Percentiles rank a stretch among this genome's conserved stretches.
Conservation (phyloP, 53 echinoderm and acorn worm species). For the Mesocentrotus franciscanus region DNA sequence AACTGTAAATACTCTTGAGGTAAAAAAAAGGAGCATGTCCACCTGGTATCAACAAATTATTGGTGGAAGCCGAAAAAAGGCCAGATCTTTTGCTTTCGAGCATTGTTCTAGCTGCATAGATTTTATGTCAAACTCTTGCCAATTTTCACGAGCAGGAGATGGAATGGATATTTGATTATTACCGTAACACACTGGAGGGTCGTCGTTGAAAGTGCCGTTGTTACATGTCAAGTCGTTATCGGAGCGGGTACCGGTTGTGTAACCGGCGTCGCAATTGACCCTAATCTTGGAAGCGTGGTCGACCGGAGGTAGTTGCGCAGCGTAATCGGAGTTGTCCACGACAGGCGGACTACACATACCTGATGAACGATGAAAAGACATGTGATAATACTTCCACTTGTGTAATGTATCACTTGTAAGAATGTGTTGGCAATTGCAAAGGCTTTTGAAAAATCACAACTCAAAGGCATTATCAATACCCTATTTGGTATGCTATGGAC, state of each 20-base stretch:
- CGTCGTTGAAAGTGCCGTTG: not conserved
- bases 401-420: too few relatives aligned
- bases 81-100: too few relatives aligned
- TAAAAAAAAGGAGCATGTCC: too few relatives aligned
- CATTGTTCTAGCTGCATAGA: too few relatives aligned
- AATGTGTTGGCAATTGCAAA: too few relatives aligned
- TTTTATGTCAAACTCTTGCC: too few relatives aligned
- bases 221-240: constrained; percentile 50
- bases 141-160: not conserved
- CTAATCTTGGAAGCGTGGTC: constrained; percentile 48
- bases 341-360: constrained; percentile 56
- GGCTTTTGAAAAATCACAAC: too few relatives aligned
- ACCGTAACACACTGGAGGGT: constrained; percentile 26
- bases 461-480: too few relatives aligned
- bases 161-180: not conserved
- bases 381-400: not conserved
- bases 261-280: not conserved
- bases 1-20: too few relatives aligned
- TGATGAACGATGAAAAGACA: not conserved
- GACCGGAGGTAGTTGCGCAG: not conserved
- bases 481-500: too few relatives aligned
- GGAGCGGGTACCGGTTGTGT: constrained; percentile 49
- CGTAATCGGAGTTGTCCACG: constrained; percentile 54
- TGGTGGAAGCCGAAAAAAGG: too few relatives aligned
- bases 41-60: too few relatives aligned